Percentiles rank a stretch among this genome's conserved stretches.
Evolutionary conservation across 2,888 invertebrate genomes (phyloP).

Genomic region (Tetramorium bicarinatum): DNA sequence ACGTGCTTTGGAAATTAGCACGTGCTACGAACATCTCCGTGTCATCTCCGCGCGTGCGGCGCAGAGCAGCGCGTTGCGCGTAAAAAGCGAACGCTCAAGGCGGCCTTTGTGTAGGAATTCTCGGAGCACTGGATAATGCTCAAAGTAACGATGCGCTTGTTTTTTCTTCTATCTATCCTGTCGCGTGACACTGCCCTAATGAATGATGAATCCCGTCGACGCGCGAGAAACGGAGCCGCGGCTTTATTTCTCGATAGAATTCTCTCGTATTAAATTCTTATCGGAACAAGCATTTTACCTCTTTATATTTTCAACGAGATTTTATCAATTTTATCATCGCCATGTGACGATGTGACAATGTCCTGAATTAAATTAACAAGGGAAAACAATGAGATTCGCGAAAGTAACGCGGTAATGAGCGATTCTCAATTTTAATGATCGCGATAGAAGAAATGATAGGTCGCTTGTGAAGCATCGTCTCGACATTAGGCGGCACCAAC

Average conservation of each 20-base stretch:
- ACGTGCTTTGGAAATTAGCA: constrained; percentile 36
- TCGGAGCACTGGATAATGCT: constrained; percentile 24
- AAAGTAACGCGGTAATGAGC: neutral
- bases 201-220: neutral
- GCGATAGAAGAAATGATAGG: neutral
- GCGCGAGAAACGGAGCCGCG: neutral
- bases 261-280: neutral
- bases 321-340: neutral
- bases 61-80: neutral
- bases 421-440: neutral
- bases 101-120: constrained; percentile 18
- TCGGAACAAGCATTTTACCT: neutral
- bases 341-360: neutral
- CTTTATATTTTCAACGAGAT: constrained; percentile 8
- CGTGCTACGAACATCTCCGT: constrained; percentile 21
- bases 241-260: neutral
- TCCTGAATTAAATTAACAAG: neutral
- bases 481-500: neutral
- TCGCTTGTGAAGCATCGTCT: neutral
- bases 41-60: neutral
- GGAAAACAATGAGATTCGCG: neutral
- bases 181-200: neutral
- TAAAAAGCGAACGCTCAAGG: constrained; percentile 6
- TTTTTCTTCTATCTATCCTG: neutral
- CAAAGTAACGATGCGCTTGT: neutral